Percentiles rank a stretch among this genome's conserved stretches.
Evolutionary conservation across 2,113 vertebrate genomes (phyloP).

Genomic region (Siniperca chuatsi): DNA sequence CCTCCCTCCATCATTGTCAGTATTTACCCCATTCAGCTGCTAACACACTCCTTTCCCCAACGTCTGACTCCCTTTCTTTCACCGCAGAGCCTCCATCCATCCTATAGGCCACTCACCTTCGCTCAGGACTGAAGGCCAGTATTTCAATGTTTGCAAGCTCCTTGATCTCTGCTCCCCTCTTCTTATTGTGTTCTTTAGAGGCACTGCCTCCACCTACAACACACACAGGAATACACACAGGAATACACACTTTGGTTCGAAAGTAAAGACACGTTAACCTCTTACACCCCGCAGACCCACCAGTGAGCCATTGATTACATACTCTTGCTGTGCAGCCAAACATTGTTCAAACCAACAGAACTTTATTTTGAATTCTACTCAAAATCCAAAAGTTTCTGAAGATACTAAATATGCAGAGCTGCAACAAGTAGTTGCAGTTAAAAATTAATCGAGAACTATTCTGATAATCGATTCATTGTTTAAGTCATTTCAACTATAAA

Average conservation of each 20-base stretch:
- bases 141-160: slow-evolving; percentile 74
- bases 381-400: neutral
- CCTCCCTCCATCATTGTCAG: neutral
- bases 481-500: neutral
- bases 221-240: slow-evolving; percentile 33
- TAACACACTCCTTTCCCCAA: neutral
- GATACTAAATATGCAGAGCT: neutral
- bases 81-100: neutral
- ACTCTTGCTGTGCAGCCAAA: neutral
- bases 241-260: neutral
- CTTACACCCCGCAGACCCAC: neutral
- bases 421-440: neutral
- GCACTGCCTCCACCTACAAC: slow-evolving; percentile 69
- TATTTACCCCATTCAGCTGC: neutral
- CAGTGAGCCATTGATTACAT: neutral
- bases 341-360: neutral
- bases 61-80: neutral
- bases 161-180: slow-evolving; percentile 60
- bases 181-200: slow-evolving; percentile 79
- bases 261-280: neutral
- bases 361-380: neutral
- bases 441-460: neutral
- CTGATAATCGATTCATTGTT: neutral
- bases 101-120: slow-evolving; percentile 83
- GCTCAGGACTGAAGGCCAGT: slow-evolving; percentile 87